Evolutionary conservation across 2,888 invertebrate genomes (phyloP), one percentile per base, ranked within the genome.

Genomic region (Capitulum mitella): DNA sequence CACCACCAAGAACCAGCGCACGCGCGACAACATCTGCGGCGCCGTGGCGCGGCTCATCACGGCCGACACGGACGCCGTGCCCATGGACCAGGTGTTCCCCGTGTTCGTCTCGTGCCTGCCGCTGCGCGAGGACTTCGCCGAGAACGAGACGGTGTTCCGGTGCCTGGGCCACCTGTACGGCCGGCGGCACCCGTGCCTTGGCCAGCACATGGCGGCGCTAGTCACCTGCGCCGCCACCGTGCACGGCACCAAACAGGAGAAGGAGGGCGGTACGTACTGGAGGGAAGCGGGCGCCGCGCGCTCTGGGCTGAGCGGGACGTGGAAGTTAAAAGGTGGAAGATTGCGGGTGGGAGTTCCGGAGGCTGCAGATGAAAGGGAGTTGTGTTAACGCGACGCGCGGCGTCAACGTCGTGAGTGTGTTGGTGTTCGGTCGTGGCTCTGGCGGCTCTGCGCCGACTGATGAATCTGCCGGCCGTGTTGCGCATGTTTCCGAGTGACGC

Each of bases 1-100:
- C 8, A 83, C 84, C 76, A 93, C 93, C 85, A 86, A 87, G n/a
- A 89, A 90, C 83, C 87, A 88, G 0, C 88, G 91, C 61, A 90
- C 90, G 8, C 86, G 91, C 80, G 93, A 93, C 84, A 93, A 93
- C 84, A 90, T 93, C 82, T 91, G 92, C 85, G 93, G 92, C 78
- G 92, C 93, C 51, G 88, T 92, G 78, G 91, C 92, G 43, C 89
- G 92, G 80, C 88, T 93, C 84, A 91, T 93, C 78, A 86, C 90
- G 58, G 88, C 89, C 3, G 91, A 92, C 85, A 86, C 88, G 74
- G 85, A 85, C 79, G 87, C 88, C 82, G 87, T 93, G 80, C 93
- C 93, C 34, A 84, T 93, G 79, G 89, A 89, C n/a, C 90, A 91
- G 85, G 89, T 93, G 10, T 88, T 93, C 81, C 91, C 92, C 0